phyloP scores from a whole-genome alignment of 2,113 vertebrate species.

The Ictalurus furcatus region DNA sequence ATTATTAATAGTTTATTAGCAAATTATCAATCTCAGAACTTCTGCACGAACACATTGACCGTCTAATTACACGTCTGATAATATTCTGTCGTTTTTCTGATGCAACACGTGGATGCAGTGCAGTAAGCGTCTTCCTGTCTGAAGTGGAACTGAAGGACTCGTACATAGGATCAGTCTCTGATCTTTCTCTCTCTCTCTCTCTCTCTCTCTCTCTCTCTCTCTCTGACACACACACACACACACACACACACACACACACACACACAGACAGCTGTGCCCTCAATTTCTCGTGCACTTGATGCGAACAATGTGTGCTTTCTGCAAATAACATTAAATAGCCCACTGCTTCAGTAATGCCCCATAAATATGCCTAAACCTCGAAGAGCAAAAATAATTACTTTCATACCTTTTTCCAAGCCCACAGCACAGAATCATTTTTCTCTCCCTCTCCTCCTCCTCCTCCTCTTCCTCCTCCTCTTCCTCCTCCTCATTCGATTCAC shows the following conservation, averaged over 20 bases:
- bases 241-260: constrained; percentile 3
- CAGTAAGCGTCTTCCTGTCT: constrained; percentile 24
- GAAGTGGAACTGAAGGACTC: background rate
- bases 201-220: background rate
- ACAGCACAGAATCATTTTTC: constrained; percentile 57
- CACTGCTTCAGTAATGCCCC: constrained; percentile 63
- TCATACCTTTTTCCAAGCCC: constrained; percentile 67
- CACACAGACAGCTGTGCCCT: constrained; percentile 54
- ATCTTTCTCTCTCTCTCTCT: constrained; percentile 12
- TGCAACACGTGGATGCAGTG: background rate
- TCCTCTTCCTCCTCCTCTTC: background rate
- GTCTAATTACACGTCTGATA: background rate
- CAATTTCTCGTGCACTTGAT: constrained; percentile 64
- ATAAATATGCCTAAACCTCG: constrained; percentile 71
- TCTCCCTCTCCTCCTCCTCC: constrained; percentile 23
- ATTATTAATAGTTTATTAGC: background rate
- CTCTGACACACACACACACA: background rate
- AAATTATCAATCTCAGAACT: background rate
- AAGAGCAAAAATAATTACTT: constrained; percentile 64
- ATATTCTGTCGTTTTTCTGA: constrained; percentile 5
- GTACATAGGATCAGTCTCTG: background rate
- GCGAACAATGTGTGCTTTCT: constrained; percentile 71
- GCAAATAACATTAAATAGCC: constrained; percentile 71
- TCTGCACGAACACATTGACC: background rate
- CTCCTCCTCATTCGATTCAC: constrained; percentile 9